These are phyloP conservation scores for Carapus acus DNA, from an alignment of 2,797 vertebrate genomes.

Conservation along the genomic window DNA sequence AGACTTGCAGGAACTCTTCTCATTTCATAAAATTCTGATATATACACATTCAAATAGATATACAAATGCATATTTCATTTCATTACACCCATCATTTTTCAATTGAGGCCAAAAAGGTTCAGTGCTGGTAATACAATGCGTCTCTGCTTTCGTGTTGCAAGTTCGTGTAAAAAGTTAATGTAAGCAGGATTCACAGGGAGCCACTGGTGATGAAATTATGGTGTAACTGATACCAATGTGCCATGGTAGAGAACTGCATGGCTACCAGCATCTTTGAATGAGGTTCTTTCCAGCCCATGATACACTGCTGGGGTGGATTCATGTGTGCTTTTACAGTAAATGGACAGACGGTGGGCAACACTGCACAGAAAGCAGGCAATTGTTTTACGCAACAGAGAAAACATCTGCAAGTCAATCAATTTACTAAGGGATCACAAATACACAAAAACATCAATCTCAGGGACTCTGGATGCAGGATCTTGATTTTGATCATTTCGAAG, in stretches of 20 bases:
- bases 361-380: conserved; percentile 59
- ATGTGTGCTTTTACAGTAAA: conserved; percentile 57
- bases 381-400: conserved; percentile 47
- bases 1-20: too few relatives aligned
- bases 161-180: conserved; percentile 81
- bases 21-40: too few relatives aligned
- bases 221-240: conserved; percentile 80
- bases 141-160: conserved; percentile 68
- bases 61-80: too few relatives aligned
- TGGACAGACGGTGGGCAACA: conserved; percentile 64
- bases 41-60: too few relatives aligned
- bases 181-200: conserved; percentile 77
- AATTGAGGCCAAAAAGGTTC: conserved; percentile 45
- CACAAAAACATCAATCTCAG: conserved; percentile 44
- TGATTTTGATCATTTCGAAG: too few relatives aligned
- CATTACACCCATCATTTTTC: too few relatives aligned
- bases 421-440: conserved; percentile 43
- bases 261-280: conserved; percentile 65
- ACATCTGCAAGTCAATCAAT: conserved; percentile 30
- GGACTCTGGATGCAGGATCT: too few relatives aligned
- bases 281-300: conserved; percentile 59
- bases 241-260: conserved; percentile 63
- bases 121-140: conserved; percentile 54
- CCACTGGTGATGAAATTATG: conserved; percentile 81
- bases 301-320: conserved; percentile 61